Evolutionary conservation across 2,113 vertebrate genomes (phyloP).

Genomic region (Odocoileus virginianus): DNA sequence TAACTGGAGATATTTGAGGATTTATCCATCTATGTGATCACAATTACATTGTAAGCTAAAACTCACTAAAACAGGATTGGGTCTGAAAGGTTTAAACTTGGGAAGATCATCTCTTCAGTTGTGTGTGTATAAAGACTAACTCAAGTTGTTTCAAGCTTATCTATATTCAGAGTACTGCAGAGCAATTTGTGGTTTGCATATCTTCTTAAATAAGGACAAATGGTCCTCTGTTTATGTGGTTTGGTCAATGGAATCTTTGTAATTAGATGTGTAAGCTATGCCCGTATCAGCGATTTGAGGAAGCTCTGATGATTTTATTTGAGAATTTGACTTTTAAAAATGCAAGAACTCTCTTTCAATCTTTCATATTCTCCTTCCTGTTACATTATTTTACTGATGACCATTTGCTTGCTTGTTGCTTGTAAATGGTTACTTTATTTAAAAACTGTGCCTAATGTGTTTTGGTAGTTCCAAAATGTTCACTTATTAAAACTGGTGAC

Average conservation of each 20-base stretch:
- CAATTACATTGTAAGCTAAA: constrained; percentile 47
- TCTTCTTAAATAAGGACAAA: constrained; percentile 40
- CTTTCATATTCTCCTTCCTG: constrained; percentile 29
- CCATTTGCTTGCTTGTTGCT: constrained; percentile 49
- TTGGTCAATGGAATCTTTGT: neutral
- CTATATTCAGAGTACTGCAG: neutral
- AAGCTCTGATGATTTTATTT: constrained; percentile 32
- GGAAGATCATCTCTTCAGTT: constrained; percentile 29
- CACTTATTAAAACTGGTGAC: constrained; percentile 72
- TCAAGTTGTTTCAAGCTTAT: constrained; percentile 40
- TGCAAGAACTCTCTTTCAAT: neutral
- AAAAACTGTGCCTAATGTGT: constrained; percentile 58
- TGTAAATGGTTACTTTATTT: constrained; percentile 74
- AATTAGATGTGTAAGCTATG: constrained; percentile 23
- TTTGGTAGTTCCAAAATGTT: constrained; percentile 72
- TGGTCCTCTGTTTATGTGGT: constrained; percentile 22
- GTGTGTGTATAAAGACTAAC: neutral
- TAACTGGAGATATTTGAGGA: constrained; percentile 47
- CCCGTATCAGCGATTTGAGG: constrained; percentile 29
- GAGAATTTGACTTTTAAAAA: constrained; percentile 29
- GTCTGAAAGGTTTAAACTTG: constrained; percentile 28
- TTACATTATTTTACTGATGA: constrained; percentile 47
- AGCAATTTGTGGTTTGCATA: constrained; percentile 34
- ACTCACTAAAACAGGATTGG: neutral
- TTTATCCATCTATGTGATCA: constrained; percentile 49